Conservation (phyloP, 2,113 vertebrate genomes). For the Calyptommatus sinebrachiatus region DNA sequence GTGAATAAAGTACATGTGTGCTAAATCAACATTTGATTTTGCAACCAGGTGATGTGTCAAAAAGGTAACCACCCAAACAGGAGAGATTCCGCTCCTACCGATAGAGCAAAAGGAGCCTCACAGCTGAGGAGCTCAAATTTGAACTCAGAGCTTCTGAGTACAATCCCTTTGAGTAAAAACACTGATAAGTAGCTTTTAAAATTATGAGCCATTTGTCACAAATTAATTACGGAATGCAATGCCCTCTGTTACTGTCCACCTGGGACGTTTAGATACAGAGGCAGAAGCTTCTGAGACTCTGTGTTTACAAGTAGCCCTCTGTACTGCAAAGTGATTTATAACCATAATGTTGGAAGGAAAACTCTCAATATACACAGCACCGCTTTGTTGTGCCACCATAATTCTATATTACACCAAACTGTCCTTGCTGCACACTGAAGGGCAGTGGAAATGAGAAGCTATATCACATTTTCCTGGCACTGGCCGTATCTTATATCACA, state of each 20-base stretch:
- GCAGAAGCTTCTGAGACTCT: slow-evolving; percentile 31
- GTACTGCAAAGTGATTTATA: slow-evolving; percentile 64
- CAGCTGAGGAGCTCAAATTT: neutral
- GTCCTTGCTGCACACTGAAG: slow-evolving; percentile 58
- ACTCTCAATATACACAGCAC: slow-evolving; percentile 36
- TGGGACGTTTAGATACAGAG: slow-evolving; percentile 42
- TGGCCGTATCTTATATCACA: slow-evolving; percentile 18
- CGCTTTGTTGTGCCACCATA: slow-evolving; percentile 22
- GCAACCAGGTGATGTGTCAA: neutral
- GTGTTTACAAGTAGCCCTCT: slow-evolving; percentile 57
- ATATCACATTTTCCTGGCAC: slow-evolving; percentile 37
- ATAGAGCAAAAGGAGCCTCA: neutral
- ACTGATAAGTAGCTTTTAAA: neutral
- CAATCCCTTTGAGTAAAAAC: slow-evolving; percentile 11
- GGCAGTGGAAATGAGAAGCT: slow-evolving; percentile 60
- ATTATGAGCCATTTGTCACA: neutral
- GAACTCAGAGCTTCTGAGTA: neutral
- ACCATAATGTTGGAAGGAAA: slow-evolving; percentile 30
- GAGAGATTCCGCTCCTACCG: neutral
- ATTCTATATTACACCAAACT: slow-evolving; percentile 44
- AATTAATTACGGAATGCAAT: slow-evolving; percentile 10
- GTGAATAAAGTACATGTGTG: neutral
- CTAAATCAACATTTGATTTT: slow-evolving; percentile 6
- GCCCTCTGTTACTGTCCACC: neutral
- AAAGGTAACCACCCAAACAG: neutral